Evolutionary conservation across 2,888 invertebrate species (phyloP), one percentile per base, ranked within the genome.

Genomic region (Hypena proboscidalis): DNA sequence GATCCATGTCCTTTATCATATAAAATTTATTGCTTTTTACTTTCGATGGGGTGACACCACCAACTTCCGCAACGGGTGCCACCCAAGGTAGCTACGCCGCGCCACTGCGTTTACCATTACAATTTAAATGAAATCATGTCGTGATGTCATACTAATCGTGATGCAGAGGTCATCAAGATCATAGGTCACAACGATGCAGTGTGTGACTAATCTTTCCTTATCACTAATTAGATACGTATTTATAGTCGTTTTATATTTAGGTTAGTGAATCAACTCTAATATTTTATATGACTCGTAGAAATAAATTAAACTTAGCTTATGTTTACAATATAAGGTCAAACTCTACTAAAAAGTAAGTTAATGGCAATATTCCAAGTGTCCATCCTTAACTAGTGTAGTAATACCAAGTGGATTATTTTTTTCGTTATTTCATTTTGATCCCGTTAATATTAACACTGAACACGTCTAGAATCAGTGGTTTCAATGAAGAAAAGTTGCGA

Each of bases 41-140:
- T 40, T 40, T 40, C 29, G 15, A 27, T 40, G 33, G 40, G 33
- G 40, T 33, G 40, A 33, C 33, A 40, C 33, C 40, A 33, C 9
- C 40, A 33, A 40, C 27, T 33, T 27, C 40, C 40, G 40, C 33
- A 27, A 27, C 40, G 40, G 33, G 32, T 31, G 31, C n/a, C 23
- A 0, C 34, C 23, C 23, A 23, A 23, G 23, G 23, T 58, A 1
- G 23, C 23, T 23, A 23, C 23, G 23, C 23, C 23, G 9, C 23
- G n/a, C n/a, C n/a, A n/a, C n/a, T 21, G 21, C n/a, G n/a, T 20
- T 53, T 35, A 31, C 4, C 34, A 53, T 53, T 45, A 35, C 31
- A 38, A 58, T 56, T 51, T 36, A 27, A 46, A 47, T 68, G 50
- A 62, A 59, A 51, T 67, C 63, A 65, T 23, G 38, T 41, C 11